Evolutionary conservation across 2,888 invertebrate species (phyloP).

Genomic region (Drosophila kanekoi): DNA sequence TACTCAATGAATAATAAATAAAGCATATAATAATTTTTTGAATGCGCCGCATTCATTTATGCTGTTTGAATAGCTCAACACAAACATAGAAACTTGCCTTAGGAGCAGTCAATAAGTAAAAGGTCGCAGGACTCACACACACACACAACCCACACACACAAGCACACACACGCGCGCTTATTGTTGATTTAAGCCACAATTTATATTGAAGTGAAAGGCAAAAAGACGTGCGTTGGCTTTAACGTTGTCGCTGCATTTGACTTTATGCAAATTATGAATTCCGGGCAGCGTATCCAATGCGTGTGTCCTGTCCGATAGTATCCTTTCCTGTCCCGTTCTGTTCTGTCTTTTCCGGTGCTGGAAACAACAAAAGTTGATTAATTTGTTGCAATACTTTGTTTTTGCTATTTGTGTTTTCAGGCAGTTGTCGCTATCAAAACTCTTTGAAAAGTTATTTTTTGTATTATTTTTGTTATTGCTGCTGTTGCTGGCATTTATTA

Average conservation of each 20-base stretch:
- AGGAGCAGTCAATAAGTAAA: constrained; percentile 44
- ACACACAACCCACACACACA: constrained; percentile 4
- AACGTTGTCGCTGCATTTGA: constrained; percentile 47
- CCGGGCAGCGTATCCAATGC: constrained; percentile 40
- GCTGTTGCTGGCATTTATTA: constrained; percentile 64
- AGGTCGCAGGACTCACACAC: constrained; percentile 43
- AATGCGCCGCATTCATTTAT: constrained; percentile 45
- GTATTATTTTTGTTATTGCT: constrained; percentile 16
- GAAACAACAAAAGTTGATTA: constrained; percentile 66
- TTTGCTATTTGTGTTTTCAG: constrained; percentile 49
- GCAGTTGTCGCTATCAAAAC: constrained; percentile 32
- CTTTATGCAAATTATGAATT: constrained; percentile 72
- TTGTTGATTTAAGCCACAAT: constrained; percentile 53
- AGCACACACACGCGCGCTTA: constrained; percentile 2
- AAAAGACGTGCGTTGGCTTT: constrained; percentile 13
- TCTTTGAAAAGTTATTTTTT: constrained; percentile 57
- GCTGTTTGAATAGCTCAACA: constrained; percentile 54
- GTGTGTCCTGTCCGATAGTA: constrained; percentile 21
- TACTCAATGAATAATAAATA: constrained; percentile 77
- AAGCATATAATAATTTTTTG: constrained; percentile 73
- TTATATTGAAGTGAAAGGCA: constrained; percentile 41
- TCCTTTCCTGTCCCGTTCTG: constrained; percentile 12
- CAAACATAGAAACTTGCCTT: constrained; percentile 31
- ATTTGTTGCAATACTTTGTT: constrained; percentile 60
- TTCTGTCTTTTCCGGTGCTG: constrained; percentile 9